Percentiles rank a stretch among this genome's conserved stretches.
Conservation (phyloP, 2,113 vertebrate species). For the Sylvia atricapilla region DNA sequence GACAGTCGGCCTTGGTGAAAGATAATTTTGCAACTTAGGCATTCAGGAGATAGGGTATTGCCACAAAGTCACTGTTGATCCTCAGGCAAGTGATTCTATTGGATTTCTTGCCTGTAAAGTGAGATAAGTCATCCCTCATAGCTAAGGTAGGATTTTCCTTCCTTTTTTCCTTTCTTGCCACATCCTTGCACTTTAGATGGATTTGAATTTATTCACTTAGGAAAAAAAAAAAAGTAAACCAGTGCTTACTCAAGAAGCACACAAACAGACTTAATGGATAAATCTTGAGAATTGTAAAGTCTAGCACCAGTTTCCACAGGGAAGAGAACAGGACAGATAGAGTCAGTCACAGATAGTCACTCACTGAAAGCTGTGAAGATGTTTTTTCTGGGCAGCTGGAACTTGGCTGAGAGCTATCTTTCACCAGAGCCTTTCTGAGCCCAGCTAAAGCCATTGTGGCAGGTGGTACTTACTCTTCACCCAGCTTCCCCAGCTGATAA, state of each 20-base stretch:
- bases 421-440: not conserved
- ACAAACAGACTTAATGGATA: rapidly evolving
- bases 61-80: not conserved
- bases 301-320: not conserved
- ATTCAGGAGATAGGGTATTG: not conserved
- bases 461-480: not conserved
- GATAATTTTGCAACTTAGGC: not conserved
- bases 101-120: not conserved
- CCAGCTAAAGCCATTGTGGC: not conserved
- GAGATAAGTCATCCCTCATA: not conserved
- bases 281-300: not conserved
- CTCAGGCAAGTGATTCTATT: not conserved
- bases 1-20: not conserved
- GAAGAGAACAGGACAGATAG: not conserved
- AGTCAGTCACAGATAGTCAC: not conserved
- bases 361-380: not conserved
- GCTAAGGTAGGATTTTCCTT: not conserved
- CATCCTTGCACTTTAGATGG: not conserved
- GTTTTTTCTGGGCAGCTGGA: not conserved
- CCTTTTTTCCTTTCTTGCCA: not conserved
- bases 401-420: not conserved
- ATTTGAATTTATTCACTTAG: not conserved
- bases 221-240: not conserved
- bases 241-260: not conserved
- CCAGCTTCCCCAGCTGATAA: not conserved